phyloP scores from a whole-genome alignment of 2,113 vertebrate species.

The Forbesichthys agassizii region DNA sequence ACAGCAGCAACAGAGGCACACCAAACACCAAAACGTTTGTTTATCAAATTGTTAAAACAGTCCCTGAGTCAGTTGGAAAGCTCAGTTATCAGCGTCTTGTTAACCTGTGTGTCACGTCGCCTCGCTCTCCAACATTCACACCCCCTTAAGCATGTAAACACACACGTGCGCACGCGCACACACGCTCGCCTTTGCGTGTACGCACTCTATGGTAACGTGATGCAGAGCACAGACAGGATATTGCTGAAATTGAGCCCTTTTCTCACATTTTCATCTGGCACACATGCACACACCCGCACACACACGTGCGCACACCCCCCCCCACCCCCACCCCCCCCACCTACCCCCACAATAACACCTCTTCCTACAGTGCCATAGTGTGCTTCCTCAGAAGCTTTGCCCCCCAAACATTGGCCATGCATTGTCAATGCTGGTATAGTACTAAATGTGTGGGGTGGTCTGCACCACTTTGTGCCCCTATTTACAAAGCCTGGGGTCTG shows the following conservation, averaged over 20 bases:
- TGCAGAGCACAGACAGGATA: constrained; percentile 59
- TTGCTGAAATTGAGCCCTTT: constrained; percentile 62
- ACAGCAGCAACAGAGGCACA: constrained; percentile 34
- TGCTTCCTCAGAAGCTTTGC: no score
- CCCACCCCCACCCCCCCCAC: no score
- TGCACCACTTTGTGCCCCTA: no score
- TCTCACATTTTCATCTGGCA: constrained; percentile 69
- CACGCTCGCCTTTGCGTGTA: constrained; percentile 9
- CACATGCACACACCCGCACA: not conserved
- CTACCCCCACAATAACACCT: not conserved
- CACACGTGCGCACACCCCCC: constrained; percentile 2
- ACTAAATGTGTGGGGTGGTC: no score
- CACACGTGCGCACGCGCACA: constrained; percentile 12
- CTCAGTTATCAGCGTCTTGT: constrained; percentile 15
- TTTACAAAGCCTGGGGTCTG: no score
- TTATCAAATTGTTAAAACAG: constrained; percentile 47
- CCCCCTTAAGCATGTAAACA: constrained; percentile 15
- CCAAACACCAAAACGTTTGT: constrained; percentile 42
- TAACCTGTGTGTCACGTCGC: constrained; percentile 33
- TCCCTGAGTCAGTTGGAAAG: constrained; percentile 43
- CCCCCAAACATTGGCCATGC: no score
- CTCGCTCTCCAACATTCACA: not conserved
- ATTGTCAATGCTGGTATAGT: no score
- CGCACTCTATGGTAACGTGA: constrained; percentile 44
- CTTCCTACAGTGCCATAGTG: not conserved